Percentiles rank a stretch among this genome's conserved stretches.
Evolutionary conservation across 1,140 invertebrate species (phyloP).

Genomic region (Panagrolaimus sp.): DNA sequence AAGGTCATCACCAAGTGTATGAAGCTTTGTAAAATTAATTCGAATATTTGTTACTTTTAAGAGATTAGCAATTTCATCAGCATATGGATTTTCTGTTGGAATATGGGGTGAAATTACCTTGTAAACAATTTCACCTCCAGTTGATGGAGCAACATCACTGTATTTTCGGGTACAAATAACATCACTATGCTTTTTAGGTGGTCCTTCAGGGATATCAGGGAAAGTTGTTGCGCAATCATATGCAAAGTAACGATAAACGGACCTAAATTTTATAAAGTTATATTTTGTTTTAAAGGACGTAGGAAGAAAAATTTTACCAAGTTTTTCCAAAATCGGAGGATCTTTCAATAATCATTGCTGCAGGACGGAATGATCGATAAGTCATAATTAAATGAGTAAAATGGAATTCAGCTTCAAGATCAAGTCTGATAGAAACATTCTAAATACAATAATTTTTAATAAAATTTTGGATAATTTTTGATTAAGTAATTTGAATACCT

Average conservation of each 20-base stretch:
- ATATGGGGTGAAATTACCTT: slow-evolving; percentile 79
- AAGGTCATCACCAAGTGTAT: slow-evolving; percentile 86
- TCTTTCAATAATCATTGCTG: slow-evolving; percentile 86
- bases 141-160: slow-evolving; percentile 77
- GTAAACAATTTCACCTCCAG: slow-evolving; percentile 85
- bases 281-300: no score
- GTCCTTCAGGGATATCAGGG: slow-evolving; percentile 69
- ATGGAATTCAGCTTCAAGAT: slow-evolving; percentile 91
- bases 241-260: slow-evolving; percentile 86
- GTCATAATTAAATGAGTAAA: slow-evolving; percentile 94
- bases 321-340: slow-evolving; percentile 85
- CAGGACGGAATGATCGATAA: slow-evolving; percentile 90
- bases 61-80: slow-evolving; percentile 79
- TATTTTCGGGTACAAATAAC: slow-evolving; percentile 83
- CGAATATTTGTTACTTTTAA: slow-evolving; percentile 88
- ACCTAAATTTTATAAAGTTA: no score
- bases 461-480: neutral
- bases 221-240: slow-evolving; percentile 78
- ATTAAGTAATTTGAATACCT: slow-evolving; percentile 20
- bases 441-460: slow-evolving; percentile 1
- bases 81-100: slow-evolving; percentile 78
- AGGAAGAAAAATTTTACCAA: slow-evolving; percentile 67
- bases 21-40: slow-evolving; percentile 85
- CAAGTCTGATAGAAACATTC: slow-evolving; percentile 79
- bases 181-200: slow-evolving; percentile 71